Percentiles rank a stretch among this genome's conserved stretches.
phyloP scores from a whole-genome alignment of 1,140 invertebrate species.

The Akabosia matsudoensis region DNA sequence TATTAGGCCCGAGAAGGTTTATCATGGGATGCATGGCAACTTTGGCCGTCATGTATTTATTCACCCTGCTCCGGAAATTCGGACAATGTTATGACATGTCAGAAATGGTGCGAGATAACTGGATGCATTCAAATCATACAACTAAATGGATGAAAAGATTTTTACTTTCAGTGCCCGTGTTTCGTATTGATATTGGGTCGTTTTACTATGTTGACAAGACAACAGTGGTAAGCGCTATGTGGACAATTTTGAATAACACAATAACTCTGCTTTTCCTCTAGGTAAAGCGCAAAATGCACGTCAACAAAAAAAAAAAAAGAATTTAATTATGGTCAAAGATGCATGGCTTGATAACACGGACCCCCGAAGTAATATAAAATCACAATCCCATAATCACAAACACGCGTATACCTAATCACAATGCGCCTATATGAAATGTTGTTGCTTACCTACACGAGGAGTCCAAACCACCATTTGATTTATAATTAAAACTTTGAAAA shows the following conservation, averaged over 20 bases:
- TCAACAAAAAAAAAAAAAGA: background rate
- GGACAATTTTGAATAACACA: background rate
- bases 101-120: background rate
- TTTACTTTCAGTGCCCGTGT: background rate
- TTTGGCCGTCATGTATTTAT: background rate
- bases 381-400: too few relatives aligned
- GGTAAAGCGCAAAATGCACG: background rate
- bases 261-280: slow-evolving; percentile 14
- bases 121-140: background rate
- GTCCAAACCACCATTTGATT: too few relatives aligned
- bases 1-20: background rate
- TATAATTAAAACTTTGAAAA: too few relatives aligned
- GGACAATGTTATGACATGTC: background rate
- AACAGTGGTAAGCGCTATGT: background rate
- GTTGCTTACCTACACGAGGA: too few relatives aligned
- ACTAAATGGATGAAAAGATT: background rate
- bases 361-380: too few relatives aligned
- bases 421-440: too few relatives aligned
- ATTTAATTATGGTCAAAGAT: background rate
- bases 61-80: background rate
- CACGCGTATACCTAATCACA: too few relatives aligned
- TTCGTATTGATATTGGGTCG: background rate
- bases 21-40: slow-evolving; percentile 6
- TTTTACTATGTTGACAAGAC: background rate
- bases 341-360: too few relatives aligned